Evolutionary conservation across 2,113 vertebrate species (phyloP).

Genomic region (Maccullochella peelii): DNA sequence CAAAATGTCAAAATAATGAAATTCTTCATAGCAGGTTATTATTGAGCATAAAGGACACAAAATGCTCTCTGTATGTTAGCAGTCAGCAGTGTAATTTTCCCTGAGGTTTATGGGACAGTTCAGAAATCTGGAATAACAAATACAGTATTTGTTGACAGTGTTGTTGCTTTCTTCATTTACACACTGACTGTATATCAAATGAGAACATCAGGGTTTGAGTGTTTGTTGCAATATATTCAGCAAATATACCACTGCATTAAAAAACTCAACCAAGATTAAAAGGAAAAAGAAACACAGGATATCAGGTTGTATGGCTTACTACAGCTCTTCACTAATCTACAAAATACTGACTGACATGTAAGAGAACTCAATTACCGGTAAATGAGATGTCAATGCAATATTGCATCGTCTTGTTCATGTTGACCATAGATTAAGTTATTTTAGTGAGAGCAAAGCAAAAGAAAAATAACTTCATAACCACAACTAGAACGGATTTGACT

Average conservation of each 20-base stretch:
- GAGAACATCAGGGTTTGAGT: neutral
- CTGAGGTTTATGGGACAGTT: constrained; percentile 48
- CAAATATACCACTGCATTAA: neutral
- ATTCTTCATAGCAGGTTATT: neutral
- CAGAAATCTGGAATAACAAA: constrained; percentile 20
- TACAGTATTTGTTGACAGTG: constrained; percentile 6
- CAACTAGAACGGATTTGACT: neutral
- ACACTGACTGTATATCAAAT: neutral
- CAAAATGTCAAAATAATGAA: neutral
- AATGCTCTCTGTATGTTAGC: constrained; percentile 1
- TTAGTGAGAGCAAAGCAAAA: neutral
- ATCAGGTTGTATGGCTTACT: neutral
- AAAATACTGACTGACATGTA: neutral
- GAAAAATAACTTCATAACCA: neutral
- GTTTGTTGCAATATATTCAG: neutral
- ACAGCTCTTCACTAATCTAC: neutral
- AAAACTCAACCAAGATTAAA: neutral
- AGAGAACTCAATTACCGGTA: neutral
- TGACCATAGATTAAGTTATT: neutral
- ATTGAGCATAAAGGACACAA: neutral
- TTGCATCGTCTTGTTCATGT: constrained; percentile 5
- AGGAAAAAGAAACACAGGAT: neutral
- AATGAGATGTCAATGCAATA: neutral
- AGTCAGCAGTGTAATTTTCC: neutral
- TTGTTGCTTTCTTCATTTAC: constrained; percentile 5